phyloP scores from a whole-genome alignment of 2,113 vertebrate species.

The Apodemus speciosus region DNA sequence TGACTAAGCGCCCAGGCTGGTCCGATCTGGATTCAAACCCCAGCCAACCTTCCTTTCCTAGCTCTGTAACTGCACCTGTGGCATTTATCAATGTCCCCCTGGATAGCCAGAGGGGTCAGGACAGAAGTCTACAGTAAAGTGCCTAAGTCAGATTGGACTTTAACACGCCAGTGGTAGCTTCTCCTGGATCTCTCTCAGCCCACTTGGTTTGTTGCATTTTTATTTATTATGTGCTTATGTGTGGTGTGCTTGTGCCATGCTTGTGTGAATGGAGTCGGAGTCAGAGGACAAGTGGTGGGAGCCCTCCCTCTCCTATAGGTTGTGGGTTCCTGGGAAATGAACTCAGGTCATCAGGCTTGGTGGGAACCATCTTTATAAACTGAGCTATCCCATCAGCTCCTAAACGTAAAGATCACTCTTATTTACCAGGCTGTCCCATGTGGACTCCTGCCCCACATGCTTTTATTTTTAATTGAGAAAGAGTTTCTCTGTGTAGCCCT shows the following conservation, averaged over 20 bases:
- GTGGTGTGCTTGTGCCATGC: background rate
- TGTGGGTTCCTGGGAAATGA: background rate
- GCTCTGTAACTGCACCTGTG: background rate
- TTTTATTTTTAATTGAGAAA: background rate
- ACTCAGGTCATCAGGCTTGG: background rate
- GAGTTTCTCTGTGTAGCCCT: background rate
- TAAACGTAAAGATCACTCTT: accelerated
- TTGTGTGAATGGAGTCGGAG: background rate
- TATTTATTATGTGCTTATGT: background rate
- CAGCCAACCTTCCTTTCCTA: background rate
- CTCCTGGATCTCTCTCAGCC: background rate
- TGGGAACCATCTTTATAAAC: background rate
- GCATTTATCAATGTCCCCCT: background rate
- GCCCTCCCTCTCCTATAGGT: background rate
- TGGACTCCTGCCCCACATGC: background rate
- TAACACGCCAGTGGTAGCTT: too few relatives aligned
- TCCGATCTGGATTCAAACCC: background rate
- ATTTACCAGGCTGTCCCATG: background rate
- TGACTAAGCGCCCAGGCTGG: background rate
- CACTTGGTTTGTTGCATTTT: background rate
- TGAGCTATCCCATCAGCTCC: background rate
- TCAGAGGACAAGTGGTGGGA: background rate
- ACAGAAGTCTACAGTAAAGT: background rate
- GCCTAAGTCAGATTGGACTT: background rate
- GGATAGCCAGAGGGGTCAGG: background rate